phyloP scores from a whole-genome alignment of 2,888 invertebrate species.

The Isotomurus palustris region DNA sequence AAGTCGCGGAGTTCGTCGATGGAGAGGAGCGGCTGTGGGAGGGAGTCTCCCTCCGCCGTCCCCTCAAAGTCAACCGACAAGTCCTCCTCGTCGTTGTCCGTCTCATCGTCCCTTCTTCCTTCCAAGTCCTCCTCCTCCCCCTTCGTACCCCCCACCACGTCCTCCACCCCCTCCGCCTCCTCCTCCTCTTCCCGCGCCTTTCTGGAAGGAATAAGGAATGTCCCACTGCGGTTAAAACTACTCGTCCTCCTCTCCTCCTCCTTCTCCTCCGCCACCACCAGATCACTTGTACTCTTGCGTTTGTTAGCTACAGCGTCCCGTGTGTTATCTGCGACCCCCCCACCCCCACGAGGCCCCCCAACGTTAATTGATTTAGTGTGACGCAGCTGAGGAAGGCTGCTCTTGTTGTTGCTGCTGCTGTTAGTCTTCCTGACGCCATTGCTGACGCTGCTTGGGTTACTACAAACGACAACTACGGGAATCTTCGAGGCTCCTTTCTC shows the following conservation, averaged over 20 bases:
- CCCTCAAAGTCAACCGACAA: background rate
- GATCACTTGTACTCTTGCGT: slow-evolving; percentile 10
- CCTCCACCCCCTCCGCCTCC: background rate
- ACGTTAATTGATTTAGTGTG: slow-evolving; percentile 15
- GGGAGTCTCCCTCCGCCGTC: background rate
- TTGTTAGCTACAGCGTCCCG: slow-evolving; percentile 4
- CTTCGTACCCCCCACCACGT: no score
- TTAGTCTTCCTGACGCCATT: slow-evolving; percentile 10
- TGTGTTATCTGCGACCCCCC: background rate
- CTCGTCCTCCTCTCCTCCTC: background rate
- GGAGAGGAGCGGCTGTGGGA: slow-evolving; percentile 9
- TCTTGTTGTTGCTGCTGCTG: background rate
- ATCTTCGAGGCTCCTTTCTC: no score
- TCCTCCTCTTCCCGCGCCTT: slow-evolving; percentile 9
- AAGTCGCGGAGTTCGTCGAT: slow-evolving; percentile 14
- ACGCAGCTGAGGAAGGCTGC: slow-evolving; percentile 3
- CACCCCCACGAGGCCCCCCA: background rate
- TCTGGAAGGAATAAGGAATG: slow-evolving; percentile 25
- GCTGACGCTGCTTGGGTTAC: background rate
- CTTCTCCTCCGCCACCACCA: slow-evolving; percentile 10
- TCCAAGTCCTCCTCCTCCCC: slow-evolving; percentile 6
- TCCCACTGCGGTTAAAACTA: slow-evolving; percentile 12
- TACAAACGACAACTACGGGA: background rate
- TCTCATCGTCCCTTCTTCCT: slow-evolving; percentile 8
- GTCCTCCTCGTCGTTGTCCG: slow-evolving; percentile 11